phyloP scores from a whole-genome alignment of 2,888 invertebrate genomes.

The Mesodorylaimus sp. region DNA sequence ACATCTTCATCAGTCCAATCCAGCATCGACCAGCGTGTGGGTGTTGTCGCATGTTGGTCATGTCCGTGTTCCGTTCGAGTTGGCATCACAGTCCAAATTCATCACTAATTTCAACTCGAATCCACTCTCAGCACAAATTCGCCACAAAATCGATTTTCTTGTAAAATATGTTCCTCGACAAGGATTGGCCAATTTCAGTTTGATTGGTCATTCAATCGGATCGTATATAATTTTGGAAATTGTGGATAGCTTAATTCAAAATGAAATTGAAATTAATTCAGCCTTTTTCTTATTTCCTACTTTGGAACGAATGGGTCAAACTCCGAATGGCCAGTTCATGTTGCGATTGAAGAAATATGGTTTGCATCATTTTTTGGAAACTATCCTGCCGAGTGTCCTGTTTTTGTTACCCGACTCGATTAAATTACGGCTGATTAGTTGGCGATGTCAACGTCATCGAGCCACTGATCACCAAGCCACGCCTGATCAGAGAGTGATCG shows the following conservation, averaged over 20 bases:
- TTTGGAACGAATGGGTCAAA: constrained; percentile 1
- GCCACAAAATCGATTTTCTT: neutral
- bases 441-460: neutral
- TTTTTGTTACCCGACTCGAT: neutral
- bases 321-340: constrained; percentile 1
- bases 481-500: neutral
- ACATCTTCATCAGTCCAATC: no score
- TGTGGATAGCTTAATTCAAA: neutral
- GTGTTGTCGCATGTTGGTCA: constrained; percentile 3
- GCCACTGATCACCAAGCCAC: no score
- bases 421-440: neutral
- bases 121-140: no score
- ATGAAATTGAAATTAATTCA: neutral
- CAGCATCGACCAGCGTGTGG: no score
- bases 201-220: constrained; percentile 7
- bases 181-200: neutral
- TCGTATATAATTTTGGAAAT: constrained; percentile 3
- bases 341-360: constrained; percentile 13
- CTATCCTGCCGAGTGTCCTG: neutral
- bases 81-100: neutral
- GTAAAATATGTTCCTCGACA: neutral
- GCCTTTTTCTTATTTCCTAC: constrained; percentile 2
- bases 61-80: neutral
- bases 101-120: no score
- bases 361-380: neutral